Evolutionary conservation across 2,888 invertebrate species (phyloP).

Genomic region (Thumatha senex): DNA sequence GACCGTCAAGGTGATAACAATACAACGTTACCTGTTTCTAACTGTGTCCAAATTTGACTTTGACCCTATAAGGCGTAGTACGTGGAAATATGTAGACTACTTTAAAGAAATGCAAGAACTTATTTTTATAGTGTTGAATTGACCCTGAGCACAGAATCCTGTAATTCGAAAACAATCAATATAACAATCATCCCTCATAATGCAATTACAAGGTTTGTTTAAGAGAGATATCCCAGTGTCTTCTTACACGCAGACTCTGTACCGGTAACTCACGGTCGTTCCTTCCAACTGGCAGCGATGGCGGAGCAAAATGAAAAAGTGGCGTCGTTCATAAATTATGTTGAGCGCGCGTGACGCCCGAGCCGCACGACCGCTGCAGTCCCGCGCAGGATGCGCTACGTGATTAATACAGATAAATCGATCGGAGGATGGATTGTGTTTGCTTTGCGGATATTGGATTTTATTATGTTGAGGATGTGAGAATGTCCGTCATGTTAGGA

Average conservation of each 20-base stretch:
- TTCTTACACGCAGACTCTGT: neutral
- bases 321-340: conserved; percentile 60
- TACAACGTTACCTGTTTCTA: too few relatives aligned
- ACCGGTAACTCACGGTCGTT: conserved; percentile 32
- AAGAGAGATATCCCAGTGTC: conserved; percentile 11
- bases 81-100: too few relatives aligned
- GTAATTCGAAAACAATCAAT: too few relatives aligned
- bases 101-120: too few relatives aligned
- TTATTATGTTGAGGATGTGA: neutral
- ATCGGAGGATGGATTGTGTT: conserved; percentile 24
- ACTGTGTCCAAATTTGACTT: too few relatives aligned
- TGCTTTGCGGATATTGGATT: conserved; percentile 5
- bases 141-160: too few relatives aligned
- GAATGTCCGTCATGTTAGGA: neutral
- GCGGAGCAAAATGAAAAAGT: conserved; percentile 54
- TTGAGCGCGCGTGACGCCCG: conserved; percentile 49
- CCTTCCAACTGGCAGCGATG: conserved; percentile 37
- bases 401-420: conserved; percentile 39
- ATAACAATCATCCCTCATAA: too few relatives aligned
- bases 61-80: too few relatives aligned
- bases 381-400: conserved; percentile 3
- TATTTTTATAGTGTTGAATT: too few relatives aligned
- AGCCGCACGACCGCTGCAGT: conserved; percentile 20
- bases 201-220: too few relatives aligned
- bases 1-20: too few relatives aligned